Evolutionary conservation across 2,888 invertebrate genomes (phyloP), one percentile per base, ranked within the genome.

Genomic region (Corbicula japonica): DNA sequence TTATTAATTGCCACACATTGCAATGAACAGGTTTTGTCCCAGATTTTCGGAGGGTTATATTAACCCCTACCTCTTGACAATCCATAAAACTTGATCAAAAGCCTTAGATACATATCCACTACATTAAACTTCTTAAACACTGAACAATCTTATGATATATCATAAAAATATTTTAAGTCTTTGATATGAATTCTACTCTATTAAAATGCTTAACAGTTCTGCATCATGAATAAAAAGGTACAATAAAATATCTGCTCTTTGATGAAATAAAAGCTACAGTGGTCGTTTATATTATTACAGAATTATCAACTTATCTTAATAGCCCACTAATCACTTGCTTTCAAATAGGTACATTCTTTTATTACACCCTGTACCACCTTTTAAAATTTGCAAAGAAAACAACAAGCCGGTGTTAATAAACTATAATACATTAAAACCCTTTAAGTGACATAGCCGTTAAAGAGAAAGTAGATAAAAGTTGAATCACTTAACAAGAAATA

Each of bases 261-360:
- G 58, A 58, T 58, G 58, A 58, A 35, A 35, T 35, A 58, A n/a
- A 12, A 18, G 30, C 58, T 58, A 35, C 35, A 58, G 21, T 35
- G 21, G 35, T 15, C 34, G 32, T 58, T 58, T 35, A 58, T 35
- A 38, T 58, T 58, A 61, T 44, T 61, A 26, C 26, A 41, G 41
- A 2, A 44, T 61, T 61, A 61, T 61, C 61, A 28, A 44, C 61
- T 44, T 61, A 61, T 61, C 61, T 61, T 41, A 44, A 61, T 46
- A 61, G 38, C 6, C 21, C 44, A 44, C 46, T 44, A 28, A 61
- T 61, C 61, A 61, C 28, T 41, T 61, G 44, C 18, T n/a, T 61
- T 41, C 4, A 26, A 60, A 41, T 61, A 18, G 26, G 35, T 18
- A 21, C 34, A 21, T 34, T 35, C 21, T 58, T 35, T 58, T 12